Evolutionary conservation across 1,140 invertebrate species (phyloP), one percentile per base, ranked within the genome.

Genomic region (Oryctes rhinoceros): DNA sequence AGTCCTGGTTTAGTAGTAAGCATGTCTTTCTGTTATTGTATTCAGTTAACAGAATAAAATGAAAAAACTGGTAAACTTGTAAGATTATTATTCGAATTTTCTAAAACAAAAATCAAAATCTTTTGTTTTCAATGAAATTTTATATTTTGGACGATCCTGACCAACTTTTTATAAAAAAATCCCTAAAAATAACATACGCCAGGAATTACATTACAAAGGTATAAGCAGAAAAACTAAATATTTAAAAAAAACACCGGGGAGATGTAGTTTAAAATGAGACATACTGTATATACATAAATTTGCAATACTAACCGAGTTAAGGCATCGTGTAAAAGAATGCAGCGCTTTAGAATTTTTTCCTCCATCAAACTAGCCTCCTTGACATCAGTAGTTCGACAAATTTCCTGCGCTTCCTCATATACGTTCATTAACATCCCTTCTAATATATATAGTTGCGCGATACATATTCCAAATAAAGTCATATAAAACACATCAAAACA

Each of bases 401-500:
- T 5, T 15, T 39, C 35, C 35, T 6, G 30, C 11, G 44, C 30
- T 48, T 44, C 44, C n/a, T 76, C 74, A 15, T 39, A 76, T n/a
- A 76, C 30, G 35, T 20, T 20, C 30, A 67, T 20, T 18, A 67
- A 62, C 20, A 15, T 30, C 7, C 10, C 18, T 74, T 74, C 37
- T 4, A 74, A 18, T 5, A 74, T 74, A 15, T 76, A 13, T 0
- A 76, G 11, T 76, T 76, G 74, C n/a, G 74, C 74, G 3, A 76
- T 76, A 18, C 11, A 76, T 47, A 47, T n/a, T 3, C 37, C 35
- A 13, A 76, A 4, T 13, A 76, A n/a, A 13, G 37, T 20, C 74
- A 76, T 48, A 39, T n/a, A 76, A 4, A 48, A 76, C 20, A 76
- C 11, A 76, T 76, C 74, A 20, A 39, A n/a, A 76, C 4, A 39